Evolutionary conservation across 2,888 invertebrate genomes (phyloP), one percentile per base, ranked within the genome.

Genomic region (Coelinius sp.): DNA sequence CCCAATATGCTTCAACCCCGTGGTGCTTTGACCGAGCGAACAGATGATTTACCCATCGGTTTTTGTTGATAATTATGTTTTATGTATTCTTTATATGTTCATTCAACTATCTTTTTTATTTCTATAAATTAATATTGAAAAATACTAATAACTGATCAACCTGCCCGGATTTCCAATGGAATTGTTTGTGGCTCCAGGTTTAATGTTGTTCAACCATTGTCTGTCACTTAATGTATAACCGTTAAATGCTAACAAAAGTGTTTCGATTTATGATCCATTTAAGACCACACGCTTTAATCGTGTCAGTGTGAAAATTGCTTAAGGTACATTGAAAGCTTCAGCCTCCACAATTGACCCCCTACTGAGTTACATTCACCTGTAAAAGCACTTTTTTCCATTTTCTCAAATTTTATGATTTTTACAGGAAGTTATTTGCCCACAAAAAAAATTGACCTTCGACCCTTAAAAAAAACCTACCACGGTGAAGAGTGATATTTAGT

Each of bases 21-120:
- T 64, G 71, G 69, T 71, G 74, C 76, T 74, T 76, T 74, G 73
- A 76, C 74, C 76, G 74, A 74, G 76, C 76, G 74, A 76, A 76
- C 74, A 71, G 71, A 74, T 70, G 59, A 65, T 73, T 44, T 41
- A 35, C 38, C 20, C 35, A 35, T 62, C 22, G 41, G 41, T 59
- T 41, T 27, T 41, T 41, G 14, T 20, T n/a, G 12, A 46, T 35
- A 25, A 66, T 2, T 25, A 24, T 1, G 12, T 68, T 62, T 10
- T 31, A 62, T 31, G 12, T 49, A 17, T 17, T 14, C 17, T 41
- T 41, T n/a, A 8, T 22, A 31, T 31, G 31, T n/a, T 5, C 2
- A 2, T 12, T 41, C 12, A 1, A 41, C 41, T 1, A 10, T 5
- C 10, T 2, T 22, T 10, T 38, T 38, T 59, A 35, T 59, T n/a